These are phyloP conservation scores for Calephelis perditalis DNA, from an alignment of 2,888 invertebrate species.

Conservation along the genomic window DNA sequence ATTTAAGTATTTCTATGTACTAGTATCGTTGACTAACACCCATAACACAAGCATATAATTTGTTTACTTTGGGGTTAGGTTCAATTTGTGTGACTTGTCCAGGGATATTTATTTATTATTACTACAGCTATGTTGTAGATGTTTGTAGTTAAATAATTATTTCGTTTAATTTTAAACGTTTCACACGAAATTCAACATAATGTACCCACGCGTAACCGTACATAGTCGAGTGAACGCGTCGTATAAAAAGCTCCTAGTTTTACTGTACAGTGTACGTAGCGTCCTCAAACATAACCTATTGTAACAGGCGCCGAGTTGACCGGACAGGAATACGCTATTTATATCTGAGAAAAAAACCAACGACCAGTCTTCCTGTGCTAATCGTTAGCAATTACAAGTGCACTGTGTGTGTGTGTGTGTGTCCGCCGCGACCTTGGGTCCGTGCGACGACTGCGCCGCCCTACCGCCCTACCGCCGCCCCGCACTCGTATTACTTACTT, in stretches of 20 bases:
- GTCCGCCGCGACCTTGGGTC: conserved; percentile 54
- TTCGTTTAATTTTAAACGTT: too few species aligned
- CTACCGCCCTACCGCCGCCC: conserved; percentile 31
- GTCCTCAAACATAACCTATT: conserved; percentile 38
- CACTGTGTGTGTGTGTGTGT: conserved; percentile 35
- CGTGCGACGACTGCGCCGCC: conserved; percentile 71
- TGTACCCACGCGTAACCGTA: not conserved
- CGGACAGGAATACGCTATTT: conserved; percentile 37
- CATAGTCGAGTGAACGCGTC: not conserved
- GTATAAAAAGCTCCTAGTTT: conserved; percentile 20
- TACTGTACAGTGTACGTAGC: conserved; percentile 17
- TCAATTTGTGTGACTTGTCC: too few species aligned
- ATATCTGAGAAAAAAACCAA: conserved; percentile 40
- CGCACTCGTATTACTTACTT: conserved; percentile 20
- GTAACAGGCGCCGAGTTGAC: conserved; percentile 37
- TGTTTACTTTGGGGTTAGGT: too few species aligned
- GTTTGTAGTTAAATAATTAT: too few species aligned
- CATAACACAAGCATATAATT: too few species aligned
- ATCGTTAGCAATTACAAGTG: conserved; percentile 65
- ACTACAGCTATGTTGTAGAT: too few species aligned
- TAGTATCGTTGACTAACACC: too few species aligned
- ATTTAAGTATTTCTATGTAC: too few species aligned
- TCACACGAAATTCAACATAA: too few species aligned
- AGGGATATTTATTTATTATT: too few species aligned
- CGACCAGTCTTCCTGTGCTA: conserved; percentile 71